phyloP scores from a whole-genome alignment of 1,140 invertebrate species.

The Phymastichus coffea region DNA sequence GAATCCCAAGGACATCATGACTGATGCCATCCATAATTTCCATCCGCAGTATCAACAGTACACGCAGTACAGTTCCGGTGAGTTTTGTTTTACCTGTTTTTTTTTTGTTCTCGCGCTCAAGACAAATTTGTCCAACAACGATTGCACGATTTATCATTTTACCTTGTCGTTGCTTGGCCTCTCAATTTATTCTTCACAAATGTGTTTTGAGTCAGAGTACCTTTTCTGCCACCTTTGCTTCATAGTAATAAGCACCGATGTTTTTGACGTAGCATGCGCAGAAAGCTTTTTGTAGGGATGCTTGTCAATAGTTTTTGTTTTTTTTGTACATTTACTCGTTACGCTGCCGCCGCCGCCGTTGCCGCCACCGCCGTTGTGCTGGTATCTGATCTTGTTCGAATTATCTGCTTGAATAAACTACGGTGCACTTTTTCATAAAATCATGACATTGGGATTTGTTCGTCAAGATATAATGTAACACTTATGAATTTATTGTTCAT shows the following conservation, averaged over 20 bases:
- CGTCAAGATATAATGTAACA: too few species aligned
- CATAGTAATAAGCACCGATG: slow-evolving; percentile 5
- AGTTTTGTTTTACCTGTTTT: slow-evolving; percentile 47
- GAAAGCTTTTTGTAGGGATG: slow-evolving; percentile 14
- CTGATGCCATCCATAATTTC: slow-evolving; percentile 99
- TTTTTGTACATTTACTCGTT: too few species aligned
- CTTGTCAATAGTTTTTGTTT: too few species aligned
- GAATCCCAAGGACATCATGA: slow-evolving; percentile 99
- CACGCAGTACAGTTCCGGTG: slow-evolving; percentile 95
- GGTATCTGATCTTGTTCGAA: too few species aligned
- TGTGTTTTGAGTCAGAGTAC: too few species aligned
- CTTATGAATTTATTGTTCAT: too few species aligned
- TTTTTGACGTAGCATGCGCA: slow-evolving; percentile 34
- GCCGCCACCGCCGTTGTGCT: too few species aligned
- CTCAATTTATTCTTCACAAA: neutral
- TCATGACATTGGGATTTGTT: too few species aligned
- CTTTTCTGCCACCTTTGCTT: neutral
- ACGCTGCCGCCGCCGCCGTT: too few species aligned
- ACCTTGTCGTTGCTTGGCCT: neutral
- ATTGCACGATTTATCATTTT: neutral
- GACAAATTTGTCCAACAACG: neutral
- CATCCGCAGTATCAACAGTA: slow-evolving; percentile 99
- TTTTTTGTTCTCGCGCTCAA: slow-evolving; percentile 20
- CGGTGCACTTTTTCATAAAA: too few species aligned
- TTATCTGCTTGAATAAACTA: too few species aligned